phyloP scores from a whole-genome alignment of 2,113 vertebrate species.

The Myodes glareolus region DNA sequence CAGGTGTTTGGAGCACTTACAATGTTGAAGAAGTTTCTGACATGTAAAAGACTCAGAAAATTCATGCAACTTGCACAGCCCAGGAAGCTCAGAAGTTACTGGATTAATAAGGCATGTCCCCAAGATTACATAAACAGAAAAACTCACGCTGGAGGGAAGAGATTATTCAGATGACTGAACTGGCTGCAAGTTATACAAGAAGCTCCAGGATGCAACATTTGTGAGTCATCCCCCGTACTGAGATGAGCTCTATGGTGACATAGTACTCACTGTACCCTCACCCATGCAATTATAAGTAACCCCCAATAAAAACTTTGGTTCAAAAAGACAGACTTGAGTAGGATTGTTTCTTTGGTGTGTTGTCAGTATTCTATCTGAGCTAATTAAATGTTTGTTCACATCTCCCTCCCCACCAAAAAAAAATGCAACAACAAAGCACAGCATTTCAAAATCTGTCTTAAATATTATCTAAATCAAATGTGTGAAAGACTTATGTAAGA shows the following conservation, averaged over 20 bases:
- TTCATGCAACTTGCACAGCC: too few relatives aligned
- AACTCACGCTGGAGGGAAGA: neutral
- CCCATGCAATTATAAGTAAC: neutral
- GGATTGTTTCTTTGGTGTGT: neutral
- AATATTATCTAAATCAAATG: neutral
- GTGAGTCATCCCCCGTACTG: neutral
- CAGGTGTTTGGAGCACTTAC: too few relatives aligned
- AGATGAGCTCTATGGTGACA: neutral
- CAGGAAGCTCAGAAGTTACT: neutral
- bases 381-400: neutral
- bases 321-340: neutral
- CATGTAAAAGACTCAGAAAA: neutral
- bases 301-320: neutral
- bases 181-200: neutral
- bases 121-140: neutral
- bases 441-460: neutral
- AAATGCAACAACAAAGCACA: neutral
- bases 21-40: neutral
- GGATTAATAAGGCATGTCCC: neutral
- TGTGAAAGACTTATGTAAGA: neutral
- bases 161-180: neutral
- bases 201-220: neutral
- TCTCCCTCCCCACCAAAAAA: neutral
- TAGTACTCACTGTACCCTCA: neutral
- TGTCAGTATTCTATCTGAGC: neutral